Percentiles rank a stretch among this genome's conserved stretches.
These are phyloP conservation scores for Cavia porcellus DNA, from an alignment of 2,113 vertebrate genomes.

Conservation along the genomic window DNA sequence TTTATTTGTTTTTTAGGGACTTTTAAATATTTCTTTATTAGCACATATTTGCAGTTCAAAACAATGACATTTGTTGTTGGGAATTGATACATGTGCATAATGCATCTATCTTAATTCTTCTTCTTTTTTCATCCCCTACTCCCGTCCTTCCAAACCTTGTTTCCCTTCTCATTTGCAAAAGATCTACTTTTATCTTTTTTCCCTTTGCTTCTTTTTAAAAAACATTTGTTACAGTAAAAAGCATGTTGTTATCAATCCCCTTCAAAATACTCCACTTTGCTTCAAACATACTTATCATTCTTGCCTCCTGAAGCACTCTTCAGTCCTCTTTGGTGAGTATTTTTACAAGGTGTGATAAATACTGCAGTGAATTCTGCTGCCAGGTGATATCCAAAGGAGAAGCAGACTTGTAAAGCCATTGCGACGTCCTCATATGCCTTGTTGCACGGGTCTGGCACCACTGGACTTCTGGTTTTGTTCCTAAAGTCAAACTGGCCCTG, in stretches of 20 bases:
- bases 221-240: background rate
- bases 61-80: background rate
- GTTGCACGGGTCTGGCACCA: background rate
- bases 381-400: background rate
- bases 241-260: background rate
- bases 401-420: background rate
- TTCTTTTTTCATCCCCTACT: background rate
- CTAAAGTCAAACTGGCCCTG: background rate
- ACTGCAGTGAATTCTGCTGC: background rate
- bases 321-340: background rate
- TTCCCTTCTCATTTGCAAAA: background rate
- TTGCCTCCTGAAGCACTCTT: background rate
- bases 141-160: background rate
- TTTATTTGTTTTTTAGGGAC: background rate
- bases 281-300: background rate
- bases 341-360: background rate
- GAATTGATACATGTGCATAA: background rate
- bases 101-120: background rate
- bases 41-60: background rate
- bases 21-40: background rate
- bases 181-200: background rate
- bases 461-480: background rate
- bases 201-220: background rate
- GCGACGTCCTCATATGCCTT: background rate
- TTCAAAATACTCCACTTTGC: background rate